These are phyloP conservation scores for Branchipolynoe longqiensis DNA, from an alignment of 2,888 invertebrate genomes.

Conservation along the genomic window DNA sequence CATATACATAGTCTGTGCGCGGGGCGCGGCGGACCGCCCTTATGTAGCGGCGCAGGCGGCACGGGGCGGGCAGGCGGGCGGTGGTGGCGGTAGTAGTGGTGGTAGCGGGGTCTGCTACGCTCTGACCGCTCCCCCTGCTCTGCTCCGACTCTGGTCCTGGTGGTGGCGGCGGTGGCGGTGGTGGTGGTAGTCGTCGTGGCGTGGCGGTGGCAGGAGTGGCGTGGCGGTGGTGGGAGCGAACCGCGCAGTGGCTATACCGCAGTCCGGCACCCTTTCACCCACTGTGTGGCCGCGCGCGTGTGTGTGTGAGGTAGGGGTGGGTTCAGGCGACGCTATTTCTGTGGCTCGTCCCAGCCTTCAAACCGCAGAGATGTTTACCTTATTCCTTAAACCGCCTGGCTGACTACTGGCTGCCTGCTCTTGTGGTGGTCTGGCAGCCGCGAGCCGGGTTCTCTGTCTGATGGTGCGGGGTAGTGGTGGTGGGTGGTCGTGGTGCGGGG, in stretches of 20 bases:
- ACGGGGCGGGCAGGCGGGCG: neutral
- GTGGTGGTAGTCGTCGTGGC: conserved; percentile 8
- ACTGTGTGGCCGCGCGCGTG: neutral
- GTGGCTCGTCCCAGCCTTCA: neutral
- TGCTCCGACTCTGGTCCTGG: neutral
- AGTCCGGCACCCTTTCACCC: conserved; percentile 19
- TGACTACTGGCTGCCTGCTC: too few species aligned
- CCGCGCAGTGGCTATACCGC: neutral
- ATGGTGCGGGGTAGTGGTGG: too few species aligned
- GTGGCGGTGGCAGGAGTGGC: neutral
- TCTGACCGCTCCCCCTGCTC: neutral
- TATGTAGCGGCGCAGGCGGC: neutral
- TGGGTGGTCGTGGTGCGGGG: too few species aligned
- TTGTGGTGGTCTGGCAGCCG: too few species aligned
- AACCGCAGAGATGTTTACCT: conserved; percentile 27
- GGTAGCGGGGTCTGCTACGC: neutral
- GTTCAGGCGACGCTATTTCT: neutral
- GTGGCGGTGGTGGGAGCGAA: neutral
- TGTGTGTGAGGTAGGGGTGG: neutral
- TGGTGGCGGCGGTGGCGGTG: conserved; percentile 5
- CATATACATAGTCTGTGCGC: conserved; percentile 39
- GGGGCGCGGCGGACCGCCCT: neutral
- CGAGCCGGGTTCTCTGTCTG: too few species aligned
- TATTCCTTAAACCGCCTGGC: conserved; percentile 17
- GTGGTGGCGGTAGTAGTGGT: neutral